Conservation (phyloP, 1,140 invertebrate species). For the Mactra quadrangularis region DNA sequence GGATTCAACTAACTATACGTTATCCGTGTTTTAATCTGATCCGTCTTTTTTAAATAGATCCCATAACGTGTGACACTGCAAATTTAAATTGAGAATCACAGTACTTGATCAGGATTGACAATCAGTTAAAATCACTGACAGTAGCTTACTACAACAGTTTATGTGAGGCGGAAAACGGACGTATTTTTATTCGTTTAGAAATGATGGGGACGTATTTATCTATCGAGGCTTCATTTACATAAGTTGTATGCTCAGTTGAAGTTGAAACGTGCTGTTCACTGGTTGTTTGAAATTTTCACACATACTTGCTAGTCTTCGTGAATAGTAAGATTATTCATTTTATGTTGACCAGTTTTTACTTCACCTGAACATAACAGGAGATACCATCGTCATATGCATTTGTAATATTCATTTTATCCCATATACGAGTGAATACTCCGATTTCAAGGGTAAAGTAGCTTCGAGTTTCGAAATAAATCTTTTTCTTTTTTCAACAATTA, state of each 20-base stretch:
- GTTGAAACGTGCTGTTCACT: slow-evolving; percentile 41
- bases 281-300: slow-evolving; percentile 34
- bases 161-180: too few relatives aligned
- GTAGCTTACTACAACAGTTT: background rate
- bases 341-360: background rate
- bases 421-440: too few relatives aligned
- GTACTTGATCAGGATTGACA: slow-evolving; percentile 7
- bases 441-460: too few relatives aligned
- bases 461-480: too few relatives aligned
- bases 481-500: too few relatives aligned
- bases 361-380: background rate
- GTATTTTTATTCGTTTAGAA: background rate
- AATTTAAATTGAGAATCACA: slow-evolving; percentile 44
- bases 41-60: slow-evolving; percentile 13
- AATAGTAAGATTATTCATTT: slow-evolving; percentile 21
- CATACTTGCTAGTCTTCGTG: slow-evolving; percentile 36
- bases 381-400: too few relatives aligned
- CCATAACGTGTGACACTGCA: slow-evolving; percentile 19
- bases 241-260: slow-evolving; percentile 7
- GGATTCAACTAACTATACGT: slow-evolving; percentile 9
- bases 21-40: slow-evolving; percentile 49
- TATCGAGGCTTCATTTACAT: slow-evolving; percentile 21
- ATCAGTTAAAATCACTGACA: slow-evolving; percentile 11
- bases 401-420: too few relatives aligned
- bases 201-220: background rate